Percentiles rank a stretch among this genome's conserved stretches.
These are phyloP conservation scores for Proterorhinus semilunaris DNA, from an alignment of 2,113 vertebrate species.

Conservation along the genomic window DNA sequence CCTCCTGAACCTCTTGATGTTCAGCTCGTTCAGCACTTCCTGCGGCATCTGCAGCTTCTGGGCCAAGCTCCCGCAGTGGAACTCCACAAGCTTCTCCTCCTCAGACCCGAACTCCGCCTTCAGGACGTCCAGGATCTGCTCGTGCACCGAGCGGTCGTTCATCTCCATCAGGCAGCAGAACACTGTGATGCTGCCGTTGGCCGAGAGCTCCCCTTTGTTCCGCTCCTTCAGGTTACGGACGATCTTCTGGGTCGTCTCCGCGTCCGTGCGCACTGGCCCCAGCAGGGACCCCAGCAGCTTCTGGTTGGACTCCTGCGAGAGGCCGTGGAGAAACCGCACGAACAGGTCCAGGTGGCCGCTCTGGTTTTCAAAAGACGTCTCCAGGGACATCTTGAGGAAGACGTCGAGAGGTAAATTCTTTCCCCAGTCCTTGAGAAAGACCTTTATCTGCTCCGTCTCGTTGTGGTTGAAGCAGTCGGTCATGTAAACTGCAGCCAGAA, in stretches of 20 bases:
- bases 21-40: neutral
- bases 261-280: neutral
- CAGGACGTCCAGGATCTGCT: neutral
- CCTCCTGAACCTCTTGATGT: neutral
- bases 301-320: neutral
- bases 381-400: neutral
- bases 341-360: neutral
- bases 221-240: neutral
- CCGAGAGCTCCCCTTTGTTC: neutral
- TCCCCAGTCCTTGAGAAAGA: neutral
- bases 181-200: neutral
- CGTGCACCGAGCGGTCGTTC: neutral
- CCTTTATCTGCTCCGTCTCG: neutral
- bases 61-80: conserved; percentile 16
- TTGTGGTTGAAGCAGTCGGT: neutral
- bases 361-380: conserved; percentile 3
- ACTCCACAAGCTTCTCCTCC: neutral
- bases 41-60: conserved; percentile 9
- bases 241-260: neutral
- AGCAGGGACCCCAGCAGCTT: neutral
- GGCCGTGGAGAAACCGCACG: conserved; percentile 8
- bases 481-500: conserved; percentile 3
- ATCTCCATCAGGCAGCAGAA: conserved; percentile 4
- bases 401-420: neutral
- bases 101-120: neutral